phyloP scores from a whole-genome alignment of 2,888 invertebrate genomes.

The Platycnemis pennipes region DNA sequence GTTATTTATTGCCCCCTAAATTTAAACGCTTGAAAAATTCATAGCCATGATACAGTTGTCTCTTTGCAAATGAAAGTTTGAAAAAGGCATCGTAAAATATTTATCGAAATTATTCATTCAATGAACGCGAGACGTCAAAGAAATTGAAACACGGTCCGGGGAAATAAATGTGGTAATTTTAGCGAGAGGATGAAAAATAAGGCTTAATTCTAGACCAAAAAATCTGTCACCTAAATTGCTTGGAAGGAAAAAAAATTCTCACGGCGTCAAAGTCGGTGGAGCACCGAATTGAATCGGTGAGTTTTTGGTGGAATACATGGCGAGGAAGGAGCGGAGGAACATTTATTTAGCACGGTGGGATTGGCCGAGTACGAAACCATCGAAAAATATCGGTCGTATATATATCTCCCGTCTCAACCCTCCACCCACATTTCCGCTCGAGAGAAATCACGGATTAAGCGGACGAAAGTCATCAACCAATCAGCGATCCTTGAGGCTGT shows the following conservation, averaged over 20 bases:
- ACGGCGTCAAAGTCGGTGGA: neutral
- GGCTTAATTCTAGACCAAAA: neutral
- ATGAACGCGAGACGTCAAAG: neutral
- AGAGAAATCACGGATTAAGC: neutral
- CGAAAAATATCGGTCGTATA: neutral
- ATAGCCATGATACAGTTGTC: neutral
- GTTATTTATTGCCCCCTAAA: neutral
- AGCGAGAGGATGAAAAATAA: neutral
- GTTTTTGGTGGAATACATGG: no score
- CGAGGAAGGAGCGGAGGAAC: neutral
- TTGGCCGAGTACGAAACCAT: neutral
- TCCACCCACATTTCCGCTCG: neutral
- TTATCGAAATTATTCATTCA: neutral
- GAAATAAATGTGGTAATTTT: neutral
- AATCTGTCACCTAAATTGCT: neutral
- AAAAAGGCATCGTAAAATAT: neutral
- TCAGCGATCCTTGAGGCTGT: neutral
- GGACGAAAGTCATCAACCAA: constrained; percentile 13
- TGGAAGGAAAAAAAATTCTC: neutral
- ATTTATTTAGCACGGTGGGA: neutral
- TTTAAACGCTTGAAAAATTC: neutral
- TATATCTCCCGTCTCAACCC: neutral
- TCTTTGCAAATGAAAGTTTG: neutral
- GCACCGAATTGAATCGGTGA: neutral
- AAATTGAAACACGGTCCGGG: neutral